Percentiles rank a stretch among this genome's conserved stretches.
Conservation (phyloP, 2,113 vertebrate genomes). For the Collichthys lucidus region DNA sequence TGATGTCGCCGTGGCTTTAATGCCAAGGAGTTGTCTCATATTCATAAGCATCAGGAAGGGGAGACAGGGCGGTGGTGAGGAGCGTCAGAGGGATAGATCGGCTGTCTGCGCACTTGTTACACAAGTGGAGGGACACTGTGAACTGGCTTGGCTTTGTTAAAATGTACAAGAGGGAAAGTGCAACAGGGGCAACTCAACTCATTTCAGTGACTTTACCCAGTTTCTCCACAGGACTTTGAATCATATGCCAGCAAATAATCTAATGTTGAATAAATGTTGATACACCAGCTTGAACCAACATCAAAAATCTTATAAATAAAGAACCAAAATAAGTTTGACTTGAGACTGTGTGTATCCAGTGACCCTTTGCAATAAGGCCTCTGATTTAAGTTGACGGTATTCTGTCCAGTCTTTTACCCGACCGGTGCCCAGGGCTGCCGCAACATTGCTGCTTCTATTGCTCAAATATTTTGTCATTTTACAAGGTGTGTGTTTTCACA, state of each 20-base stretch:
- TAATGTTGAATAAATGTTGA: not conserved
- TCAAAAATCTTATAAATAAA: not conserved
- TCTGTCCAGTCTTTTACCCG: not conserved
- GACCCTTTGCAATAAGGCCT: not conserved
- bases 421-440: not conserved
- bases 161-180: not conserved
- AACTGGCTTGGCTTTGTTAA: conserved; percentile 20
- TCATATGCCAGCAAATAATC: not conserved
- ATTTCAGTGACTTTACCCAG: not conserved
- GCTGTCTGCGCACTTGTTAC: conserved; percentile 24
- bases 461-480: not conserved
- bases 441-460: not conserved
- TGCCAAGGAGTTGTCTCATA: conserved; percentile 56
- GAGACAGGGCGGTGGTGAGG: conserved; percentile 9
- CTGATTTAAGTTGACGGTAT: not conserved
- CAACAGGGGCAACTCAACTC: not conserved
- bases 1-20: conserved; percentile 51
- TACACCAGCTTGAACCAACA: not conserved
- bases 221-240: not conserved
- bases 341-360: too few relatives aligned
- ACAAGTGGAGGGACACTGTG: conserved; percentile 4
- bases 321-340: too few relatives aligned
- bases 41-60: conserved; percentile 53
- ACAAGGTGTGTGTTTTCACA: not conserved
- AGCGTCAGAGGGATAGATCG: conserved; percentile 19